Base-by-base conservation (phyloP, 2,797 vertebrate genomes). In the Paramormyrops hopkinsi region DNA sequence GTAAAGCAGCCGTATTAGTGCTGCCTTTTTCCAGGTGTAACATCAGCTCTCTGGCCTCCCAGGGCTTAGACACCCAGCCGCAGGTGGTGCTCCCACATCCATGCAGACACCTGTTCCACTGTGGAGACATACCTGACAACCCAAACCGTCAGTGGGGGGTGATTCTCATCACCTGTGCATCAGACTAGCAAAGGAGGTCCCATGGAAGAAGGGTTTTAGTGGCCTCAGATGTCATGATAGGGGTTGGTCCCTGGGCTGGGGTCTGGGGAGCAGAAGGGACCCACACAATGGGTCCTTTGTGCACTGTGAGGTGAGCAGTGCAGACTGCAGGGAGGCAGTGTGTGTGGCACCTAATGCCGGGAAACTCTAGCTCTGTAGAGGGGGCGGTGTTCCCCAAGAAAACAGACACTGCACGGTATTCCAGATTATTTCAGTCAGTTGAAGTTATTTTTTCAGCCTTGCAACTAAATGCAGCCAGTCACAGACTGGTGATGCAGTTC, bases 261-360 rank as follows among this genome's bases (percentile, higher is more conserved):
- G 88, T 85, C 73, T 91, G 89, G 87, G 88, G 56, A 90, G 90
- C 87, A 25, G 44, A 50, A 51, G 54, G 19, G 79, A 22, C 14
- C 6, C 44, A 5, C 89, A 95, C 93, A 97, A 91, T 88, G 92
- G 88, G 41, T 88, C 46, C 92, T 95, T 94, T 97, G 95, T 97
- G 89, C 90, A 91, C 90, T 83, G 89, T 90, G 91, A 90, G 29
- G 91, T 90, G 88, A 91, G 90, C 84, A 69, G 87, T 89, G 89
- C 88, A 89, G 91, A 90, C 91, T 88, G 25, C 29, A 51, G 90
- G 90, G 82, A 3, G 90, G 91, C 33, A 0, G 69, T 91, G 93
- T 92, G 93, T 92, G 92, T 92, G 91, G 53, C 22, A 91, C 79
- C 84, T 46, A 19, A 51, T 84, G 41, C 92, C 90, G 91, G 93